These are phyloP conservation scores for Actinia tenebrosa DNA, from an alignment of 64 coral and sea anemone species.

Conservation along the genomic window DNA sequence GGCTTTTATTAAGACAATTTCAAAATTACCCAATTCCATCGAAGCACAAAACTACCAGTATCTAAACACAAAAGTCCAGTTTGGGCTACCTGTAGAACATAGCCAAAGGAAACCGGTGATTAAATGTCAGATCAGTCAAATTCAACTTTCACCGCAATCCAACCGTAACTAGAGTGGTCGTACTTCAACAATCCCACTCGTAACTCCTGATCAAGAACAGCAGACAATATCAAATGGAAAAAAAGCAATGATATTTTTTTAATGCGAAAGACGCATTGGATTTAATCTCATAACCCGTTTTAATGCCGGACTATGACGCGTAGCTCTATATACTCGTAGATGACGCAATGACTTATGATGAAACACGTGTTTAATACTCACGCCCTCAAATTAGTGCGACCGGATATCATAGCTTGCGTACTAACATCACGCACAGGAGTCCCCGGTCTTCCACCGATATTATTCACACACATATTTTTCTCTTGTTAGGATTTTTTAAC, in stretches of 20 bases:
- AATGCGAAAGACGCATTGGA: background rate
- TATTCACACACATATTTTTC: too few species aligned
- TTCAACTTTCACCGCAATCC: background rate
- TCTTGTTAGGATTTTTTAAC: background rate
- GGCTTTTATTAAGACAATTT: too few species aligned
- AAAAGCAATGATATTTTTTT: background rate
- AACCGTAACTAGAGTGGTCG: background rate
- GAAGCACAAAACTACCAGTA: too few species aligned
- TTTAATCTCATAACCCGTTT: background rate
- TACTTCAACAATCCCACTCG: background rate
- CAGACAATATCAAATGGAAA: background rate
- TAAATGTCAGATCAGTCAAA: background rate
- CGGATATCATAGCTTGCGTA: background rate
- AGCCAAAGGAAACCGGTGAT: too few species aligned
- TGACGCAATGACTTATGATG: background rate
- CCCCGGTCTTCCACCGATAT: background rate
- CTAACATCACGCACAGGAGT: background rate
- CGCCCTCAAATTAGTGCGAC: background rate
- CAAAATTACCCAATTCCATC: too few species aligned
- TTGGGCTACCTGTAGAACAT: too few species aligned
- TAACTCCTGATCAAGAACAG: background rate
- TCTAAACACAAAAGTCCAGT: too few species aligned
- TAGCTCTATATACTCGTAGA: background rate
- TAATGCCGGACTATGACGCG: background rate
- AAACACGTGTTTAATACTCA: conserved; percentile 1